Conservation (phyloP, 1,140 invertebrate genomes). For the Pachypsylla venusta region DNA sequence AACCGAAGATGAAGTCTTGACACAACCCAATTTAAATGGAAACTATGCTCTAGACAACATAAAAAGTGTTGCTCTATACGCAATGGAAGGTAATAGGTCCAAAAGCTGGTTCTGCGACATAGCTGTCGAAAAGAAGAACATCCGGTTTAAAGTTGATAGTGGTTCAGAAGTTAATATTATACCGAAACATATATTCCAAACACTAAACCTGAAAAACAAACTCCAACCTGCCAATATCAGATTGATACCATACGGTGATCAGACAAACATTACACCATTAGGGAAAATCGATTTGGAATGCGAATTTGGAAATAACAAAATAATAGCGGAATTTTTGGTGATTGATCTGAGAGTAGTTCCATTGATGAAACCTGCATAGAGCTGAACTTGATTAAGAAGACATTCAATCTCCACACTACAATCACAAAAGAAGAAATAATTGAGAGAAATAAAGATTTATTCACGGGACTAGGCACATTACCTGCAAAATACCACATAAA, state of each 20-base stretch:
- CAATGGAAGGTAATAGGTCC: too few species aligned
- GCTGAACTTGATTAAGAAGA: constrained; percentile 21
- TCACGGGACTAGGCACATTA: constrained; percentile 17
- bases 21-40: too few species aligned
- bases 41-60: too few species aligned
- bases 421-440: constrained; percentile 13
- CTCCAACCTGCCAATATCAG: neutral
- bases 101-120: constrained; percentile 20
- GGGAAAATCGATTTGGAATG: neutral
- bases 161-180: neutral
- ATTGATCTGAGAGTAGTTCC: neutral
- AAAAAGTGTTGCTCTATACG: too few species aligned
- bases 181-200: neutral
- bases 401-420: constrained; percentile 14
- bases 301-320: neutral
- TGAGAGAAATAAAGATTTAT: constrained; percentile 17
- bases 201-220: too few species aligned
- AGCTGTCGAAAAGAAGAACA: too few species aligned
- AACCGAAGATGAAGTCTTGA: too few species aligned
- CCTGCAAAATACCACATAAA: constrained; percentile 16
- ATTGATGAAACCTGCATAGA: constrained; percentile 10
- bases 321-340: neutral
- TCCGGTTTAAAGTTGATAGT: neutral
- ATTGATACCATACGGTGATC: neutral
- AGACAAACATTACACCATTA: neutral